Evolutionary conservation across 2,888 invertebrate species (phyloP).

Genomic region (Lasioglossum leucozonium): DNA sequence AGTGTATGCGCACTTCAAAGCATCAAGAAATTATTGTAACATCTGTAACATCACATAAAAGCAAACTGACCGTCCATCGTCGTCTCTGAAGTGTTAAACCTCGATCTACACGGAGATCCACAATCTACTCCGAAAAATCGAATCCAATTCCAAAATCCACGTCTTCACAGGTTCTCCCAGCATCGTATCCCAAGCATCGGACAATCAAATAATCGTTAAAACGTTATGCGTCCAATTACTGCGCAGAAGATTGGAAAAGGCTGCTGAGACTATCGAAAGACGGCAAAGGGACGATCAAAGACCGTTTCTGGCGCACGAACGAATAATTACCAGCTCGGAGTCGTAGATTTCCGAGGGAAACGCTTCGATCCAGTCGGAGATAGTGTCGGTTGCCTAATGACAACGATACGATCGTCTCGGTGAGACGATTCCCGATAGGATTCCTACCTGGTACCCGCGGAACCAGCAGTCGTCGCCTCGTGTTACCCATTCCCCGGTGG

Average conservation of each 20-base stretch:
- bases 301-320: constrained; percentile 12
- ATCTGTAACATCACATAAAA: too few species aligned
- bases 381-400: constrained; percentile 63
- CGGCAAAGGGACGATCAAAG: not conserved
- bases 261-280: not conserved
- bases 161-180: not conserved
- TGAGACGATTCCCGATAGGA: constrained; percentile 49
- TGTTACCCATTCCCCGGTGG: constrained; percentile 32
- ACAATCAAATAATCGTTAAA: not conserved
- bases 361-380: constrained; percentile 45
- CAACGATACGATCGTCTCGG: constrained; percentile 55
- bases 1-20: too few species aligned
- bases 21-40: too few species aligned
- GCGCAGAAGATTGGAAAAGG: not conserved
- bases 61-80: too few species aligned
- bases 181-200: not conserved
- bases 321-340: constrained; percentile 19
- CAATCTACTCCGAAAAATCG: not conserved
- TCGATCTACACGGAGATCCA: not conserved
- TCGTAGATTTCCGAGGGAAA: constrained; percentile 46
- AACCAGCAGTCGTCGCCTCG: constrained; percentile 42
- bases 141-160: not conserved
- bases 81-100: not conserved
- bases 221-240: not conserved
- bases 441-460: constrained; percentile 47